Conservation (phyloP, 2,797 vertebrate species). For the Tamandua tetradactyla region DNA sequence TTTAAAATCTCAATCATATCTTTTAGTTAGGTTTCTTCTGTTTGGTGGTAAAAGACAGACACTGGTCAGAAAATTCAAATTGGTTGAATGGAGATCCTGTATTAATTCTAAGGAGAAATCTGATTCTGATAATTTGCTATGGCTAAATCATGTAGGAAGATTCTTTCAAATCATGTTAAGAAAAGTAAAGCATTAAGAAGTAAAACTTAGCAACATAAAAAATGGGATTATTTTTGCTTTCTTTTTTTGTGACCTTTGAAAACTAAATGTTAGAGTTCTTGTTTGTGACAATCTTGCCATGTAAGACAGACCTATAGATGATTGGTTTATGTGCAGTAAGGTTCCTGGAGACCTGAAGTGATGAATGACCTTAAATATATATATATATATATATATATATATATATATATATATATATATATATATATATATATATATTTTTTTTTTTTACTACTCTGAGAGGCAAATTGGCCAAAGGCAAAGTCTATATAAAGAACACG, state of each 20-base stretch:
- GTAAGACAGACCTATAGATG: not conserved
- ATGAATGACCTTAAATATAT: not conserved
- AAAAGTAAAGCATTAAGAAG: not conserved
- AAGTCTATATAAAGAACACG: not conserved
- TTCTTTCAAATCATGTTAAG: not conserved
- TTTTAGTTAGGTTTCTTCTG: not conserved
- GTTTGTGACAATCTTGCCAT: not conserved
- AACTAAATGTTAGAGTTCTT: slow-evolving; percentile 34
- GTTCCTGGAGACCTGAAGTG: not conserved
- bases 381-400: too few species aligned
- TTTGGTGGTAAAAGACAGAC: not conserved
- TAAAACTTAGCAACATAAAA: not conserved
- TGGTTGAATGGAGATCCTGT: not conserved
- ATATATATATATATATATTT: too few species aligned
- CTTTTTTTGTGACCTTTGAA: not conserved
- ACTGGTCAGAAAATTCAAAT: not conserved
- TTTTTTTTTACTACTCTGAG: not conserved
- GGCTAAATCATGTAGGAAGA: not conserved
- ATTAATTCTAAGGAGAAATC: not conserved
- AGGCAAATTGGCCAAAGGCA: not conserved
- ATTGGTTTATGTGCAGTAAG: not conserved
- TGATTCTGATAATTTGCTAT: not conserved
- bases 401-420: too few species aligned
- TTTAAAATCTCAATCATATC: not conserved
- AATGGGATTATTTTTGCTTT: not conserved